These are phyloP conservation scores for Epinephelus moara DNA, from an alignment of 2,113 vertebrate genomes.

Conservation along the genomic window DNA sequence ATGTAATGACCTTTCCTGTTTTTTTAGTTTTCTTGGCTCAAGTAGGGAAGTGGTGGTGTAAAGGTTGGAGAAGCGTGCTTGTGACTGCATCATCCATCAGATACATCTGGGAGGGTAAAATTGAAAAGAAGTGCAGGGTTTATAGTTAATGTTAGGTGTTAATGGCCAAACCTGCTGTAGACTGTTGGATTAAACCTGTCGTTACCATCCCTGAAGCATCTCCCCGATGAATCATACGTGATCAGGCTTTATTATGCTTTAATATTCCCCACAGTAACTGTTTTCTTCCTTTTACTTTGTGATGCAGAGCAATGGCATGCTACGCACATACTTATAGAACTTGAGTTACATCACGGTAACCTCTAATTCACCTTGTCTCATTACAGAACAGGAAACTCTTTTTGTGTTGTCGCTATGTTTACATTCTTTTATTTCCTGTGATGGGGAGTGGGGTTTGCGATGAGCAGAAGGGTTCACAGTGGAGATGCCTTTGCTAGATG, in stretches of 20 bases:
- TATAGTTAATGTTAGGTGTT: too few relatives aligned
- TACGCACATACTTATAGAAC: not conserved
- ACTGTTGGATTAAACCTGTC: not conserved
- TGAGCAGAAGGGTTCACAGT: not conserved
- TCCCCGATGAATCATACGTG: not conserved
- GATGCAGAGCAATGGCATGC: not conserved
- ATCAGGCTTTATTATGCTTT: not conserved
- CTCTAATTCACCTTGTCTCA: not conserved
- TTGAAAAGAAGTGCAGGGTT: not conserved
- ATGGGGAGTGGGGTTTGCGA: not conserved
- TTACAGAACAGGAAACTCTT: not conserved
- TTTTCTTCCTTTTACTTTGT: not conserved
- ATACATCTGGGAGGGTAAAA: too few relatives aligned
- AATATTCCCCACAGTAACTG: not conserved
- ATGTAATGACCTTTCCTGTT: not conserved
- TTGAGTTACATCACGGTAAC: not conserved
- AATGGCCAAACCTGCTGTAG: too few relatives aligned
- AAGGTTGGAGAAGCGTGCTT: too few relatives aligned
- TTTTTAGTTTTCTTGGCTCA: too few relatives aligned
- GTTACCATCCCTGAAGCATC: not conserved
- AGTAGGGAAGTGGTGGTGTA: not conserved
- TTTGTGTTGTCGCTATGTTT: not conserved
- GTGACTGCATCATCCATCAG: not conserved
- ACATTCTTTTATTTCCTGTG: not conserved
- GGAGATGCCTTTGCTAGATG: not conserved